phyloP scores from a whole-genome alignment of 2,113 vertebrate genomes.

The Eubucco bourcierii region DNA sequence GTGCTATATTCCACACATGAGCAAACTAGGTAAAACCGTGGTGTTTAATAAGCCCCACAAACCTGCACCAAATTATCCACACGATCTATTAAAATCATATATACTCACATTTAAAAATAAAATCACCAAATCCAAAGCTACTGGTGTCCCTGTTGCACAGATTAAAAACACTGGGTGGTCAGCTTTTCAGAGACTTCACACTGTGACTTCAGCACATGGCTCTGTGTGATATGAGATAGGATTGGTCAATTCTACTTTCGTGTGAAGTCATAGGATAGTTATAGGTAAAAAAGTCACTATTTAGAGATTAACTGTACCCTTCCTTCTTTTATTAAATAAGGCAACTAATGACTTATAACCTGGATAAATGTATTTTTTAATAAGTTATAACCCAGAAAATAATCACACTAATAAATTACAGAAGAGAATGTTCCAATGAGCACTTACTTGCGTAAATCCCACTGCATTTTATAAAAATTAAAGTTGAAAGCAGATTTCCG shows the following conservation, averaged over 20 bases:
- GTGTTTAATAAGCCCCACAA: not conserved
- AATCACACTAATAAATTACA: not conserved
- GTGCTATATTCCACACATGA: not conserved
- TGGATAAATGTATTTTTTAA: not conserved
- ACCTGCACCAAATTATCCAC: not conserved
- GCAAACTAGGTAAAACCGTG: not conserved
- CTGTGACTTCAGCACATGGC: accelerated
- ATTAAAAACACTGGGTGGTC: not conserved
- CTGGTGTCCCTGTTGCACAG: accelerated
- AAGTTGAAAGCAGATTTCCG: not conserved
- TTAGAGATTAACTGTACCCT: not conserved
- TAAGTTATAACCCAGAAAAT: not conserved
- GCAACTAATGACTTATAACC: not conserved
- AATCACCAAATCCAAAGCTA: not conserved
- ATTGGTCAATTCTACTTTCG: not conserved
- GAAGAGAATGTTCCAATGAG: not conserved
- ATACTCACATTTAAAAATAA: not conserved
- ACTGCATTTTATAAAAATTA: not conserved
- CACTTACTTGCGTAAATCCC: not conserved
- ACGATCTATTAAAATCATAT: not conserved
- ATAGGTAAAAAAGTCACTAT: not conserved
- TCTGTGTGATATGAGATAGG: not conserved
- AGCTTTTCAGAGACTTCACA: not conserved
- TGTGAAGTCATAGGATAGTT: not conserved
- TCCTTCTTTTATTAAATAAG: not conserved